Evolutionary conservation across 2,113 vertebrate species (phyloP), one percentile per base, ranked within the genome.

Genomic region (Epinephelus fuscoguttatus): DNA sequence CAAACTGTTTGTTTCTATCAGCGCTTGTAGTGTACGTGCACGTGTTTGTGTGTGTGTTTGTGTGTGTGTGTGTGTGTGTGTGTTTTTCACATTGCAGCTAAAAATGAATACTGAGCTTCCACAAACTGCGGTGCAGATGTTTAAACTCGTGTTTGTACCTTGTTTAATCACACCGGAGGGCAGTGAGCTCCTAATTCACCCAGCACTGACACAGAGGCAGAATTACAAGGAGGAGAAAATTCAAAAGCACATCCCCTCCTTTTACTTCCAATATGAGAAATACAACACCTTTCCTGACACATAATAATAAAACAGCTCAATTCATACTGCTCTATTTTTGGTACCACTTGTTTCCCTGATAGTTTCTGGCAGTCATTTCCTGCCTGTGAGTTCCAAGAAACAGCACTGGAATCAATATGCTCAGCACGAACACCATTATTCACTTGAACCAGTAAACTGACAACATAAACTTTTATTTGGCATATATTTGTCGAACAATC

Each of bases 1-100:
- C 87, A 84, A 78, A 89, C 82, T 60, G 76, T 81, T 92, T 86
- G 71, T 82, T 88, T 87, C 69, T 75, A 37, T 80, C 75, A 61
- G 33, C 27, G 6, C 83, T 52, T 71, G 60, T 25, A 49, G 69
- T 66, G 49, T 56, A 40, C 50, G 45, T 61, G 59, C 68, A 42
- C 52, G 60, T 72, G 23, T 57, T 4, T 42, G 37, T 42, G 37
- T 21, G 10, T 18, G 52, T 55, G 53, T 56, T n/a, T 56, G n/a
- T 27, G 25, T 17, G 57, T 23, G 53, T 23, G 55, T 57, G 55
- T 57, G n/a, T 25, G 23, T 57, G 11, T 42, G 37, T 42, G 19
- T 21, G 2, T 18, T 30, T 69, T 52, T n/a, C n/a, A 19, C 5
- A 59, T 21, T 6, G 6, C 62, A 27, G 30, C 30, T 62, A 19